Conservation (phyloP, 1,140 invertebrate species). For the Penaeus chinensis region DNA sequence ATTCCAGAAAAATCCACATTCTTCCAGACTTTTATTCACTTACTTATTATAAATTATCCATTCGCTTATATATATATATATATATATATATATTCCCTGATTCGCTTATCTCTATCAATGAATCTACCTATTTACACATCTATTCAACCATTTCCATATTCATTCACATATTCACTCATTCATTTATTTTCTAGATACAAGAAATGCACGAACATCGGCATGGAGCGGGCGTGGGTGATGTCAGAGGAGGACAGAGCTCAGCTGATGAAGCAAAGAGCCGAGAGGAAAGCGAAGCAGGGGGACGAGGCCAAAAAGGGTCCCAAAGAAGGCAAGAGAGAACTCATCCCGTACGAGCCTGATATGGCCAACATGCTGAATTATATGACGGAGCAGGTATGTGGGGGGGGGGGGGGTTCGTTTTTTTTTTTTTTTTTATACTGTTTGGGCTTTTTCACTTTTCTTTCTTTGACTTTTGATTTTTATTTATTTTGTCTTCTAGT, state of each 20-base stretch:
- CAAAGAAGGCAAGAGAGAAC: conserved; percentile 37
- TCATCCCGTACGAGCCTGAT: conserved; percentile 39
- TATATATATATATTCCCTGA: too few species aligned
- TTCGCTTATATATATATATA: too few species aligned
- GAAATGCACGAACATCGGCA: conserved; percentile 41
- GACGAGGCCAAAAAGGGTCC: neutral
- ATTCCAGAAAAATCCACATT: too few species aligned
- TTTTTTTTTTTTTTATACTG: neutral
- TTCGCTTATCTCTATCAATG: too few species aligned
- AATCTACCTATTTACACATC: too few species aligned
- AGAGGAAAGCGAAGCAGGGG: conserved; percentile 27
- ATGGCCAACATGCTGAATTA: conserved; percentile 21
- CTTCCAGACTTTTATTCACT: too few species aligned
- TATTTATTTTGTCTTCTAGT: too few species aligned
- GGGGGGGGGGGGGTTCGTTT: neutral
- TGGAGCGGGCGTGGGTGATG: conserved; percentile 48
- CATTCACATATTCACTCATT: neutral
- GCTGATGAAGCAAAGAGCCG: conserved; percentile 40
- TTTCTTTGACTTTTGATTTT: too few species aligned
- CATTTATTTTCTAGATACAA: conserved; percentile 17
- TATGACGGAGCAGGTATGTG: conserved; percentile 33
- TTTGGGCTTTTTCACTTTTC: too few species aligned
- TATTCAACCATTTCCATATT: too few species aligned
- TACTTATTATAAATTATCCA: too few species aligned
- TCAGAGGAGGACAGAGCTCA: conserved; percentile 45